phyloP scores from a whole-genome alignment of 2,797 vertebrate species.

The Bothrops alternatus region DNA sequence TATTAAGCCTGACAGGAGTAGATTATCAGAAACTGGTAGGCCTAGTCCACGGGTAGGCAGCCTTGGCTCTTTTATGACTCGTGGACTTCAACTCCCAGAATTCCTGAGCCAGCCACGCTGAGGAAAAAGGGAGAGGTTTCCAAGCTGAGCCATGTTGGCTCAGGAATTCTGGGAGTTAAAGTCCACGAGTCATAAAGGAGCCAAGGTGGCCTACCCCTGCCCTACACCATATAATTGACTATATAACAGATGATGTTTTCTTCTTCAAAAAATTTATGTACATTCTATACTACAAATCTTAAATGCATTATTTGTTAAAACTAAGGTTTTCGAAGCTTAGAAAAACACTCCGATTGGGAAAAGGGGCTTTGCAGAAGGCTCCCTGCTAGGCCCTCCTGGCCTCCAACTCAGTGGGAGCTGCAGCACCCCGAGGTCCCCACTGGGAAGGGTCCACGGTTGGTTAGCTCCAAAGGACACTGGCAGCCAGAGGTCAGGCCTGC shows the following conservation, averaged over 20 bases:
- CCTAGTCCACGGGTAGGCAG: no score
- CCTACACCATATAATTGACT: background rate
- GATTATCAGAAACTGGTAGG: no score
- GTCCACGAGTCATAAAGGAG: no score
- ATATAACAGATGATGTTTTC: background rate
- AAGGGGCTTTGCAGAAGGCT: background rate
- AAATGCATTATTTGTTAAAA: background rate
- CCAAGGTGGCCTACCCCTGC: no score
- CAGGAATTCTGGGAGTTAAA: no score
- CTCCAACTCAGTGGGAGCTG: background rate
- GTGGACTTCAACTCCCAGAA: no score
- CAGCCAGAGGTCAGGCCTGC: background rate
- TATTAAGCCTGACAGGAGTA: no score
- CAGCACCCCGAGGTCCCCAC: background rate
- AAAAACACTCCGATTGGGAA: background rate
- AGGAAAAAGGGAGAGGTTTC: no score
- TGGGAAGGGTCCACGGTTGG: background rate
- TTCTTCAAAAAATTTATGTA: background rate
- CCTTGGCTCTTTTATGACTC: no score
- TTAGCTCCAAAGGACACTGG: background rate
- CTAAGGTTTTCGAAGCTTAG: background rate
- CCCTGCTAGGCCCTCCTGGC: background rate
- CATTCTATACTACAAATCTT: background rate
- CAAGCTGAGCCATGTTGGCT: no score
- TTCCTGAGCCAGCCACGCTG: no score